Conservation (phyloP, 2,888 invertebrate genomes). For the Mythimna lalbum region DNA sequence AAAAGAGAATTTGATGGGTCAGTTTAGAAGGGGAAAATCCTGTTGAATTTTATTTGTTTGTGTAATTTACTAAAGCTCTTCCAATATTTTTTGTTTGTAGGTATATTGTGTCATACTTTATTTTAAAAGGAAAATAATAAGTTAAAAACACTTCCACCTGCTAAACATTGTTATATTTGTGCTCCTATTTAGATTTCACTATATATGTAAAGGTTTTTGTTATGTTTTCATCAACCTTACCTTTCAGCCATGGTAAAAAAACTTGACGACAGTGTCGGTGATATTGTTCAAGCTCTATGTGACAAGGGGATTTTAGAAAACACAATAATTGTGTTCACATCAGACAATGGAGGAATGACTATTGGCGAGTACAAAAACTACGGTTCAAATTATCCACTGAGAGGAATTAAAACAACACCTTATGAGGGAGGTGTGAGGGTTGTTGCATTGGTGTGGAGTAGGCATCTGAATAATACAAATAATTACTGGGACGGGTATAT, state of each 20-base stretch:
- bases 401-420: conserved; percentile 94
- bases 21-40: neutral
- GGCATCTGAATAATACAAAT: conserved; percentile 78
- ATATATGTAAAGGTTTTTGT: neutral
- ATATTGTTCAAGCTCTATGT: conserved; percentile 93
- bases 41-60: neutral
- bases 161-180: conserved; percentile 7
- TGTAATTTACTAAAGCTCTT: neutral
- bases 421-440: conserved; percentile 96
- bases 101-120: too few relatives aligned
- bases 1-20: neutral
- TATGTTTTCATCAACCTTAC: neutral
- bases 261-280: conserved; percentile 96
- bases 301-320: conserved; percentile 93
- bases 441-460: conserved; percentile 93
- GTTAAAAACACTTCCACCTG: too few relatives aligned
- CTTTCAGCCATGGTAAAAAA: conserved; percentile 95
- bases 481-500: conserved; percentile 90
- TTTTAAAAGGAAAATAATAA: too few relatives aligned
- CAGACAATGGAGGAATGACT: conserved; percentile 97
- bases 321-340: conserved; percentile 95
- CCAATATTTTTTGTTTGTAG: neutral
- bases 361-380: conserved; percentile 93
- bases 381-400: conserved; percentile 95
- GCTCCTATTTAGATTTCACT: neutral